Conservation (phyloP, 2,797 vertebrate genomes). For the Gallirallus australis region DNA sequence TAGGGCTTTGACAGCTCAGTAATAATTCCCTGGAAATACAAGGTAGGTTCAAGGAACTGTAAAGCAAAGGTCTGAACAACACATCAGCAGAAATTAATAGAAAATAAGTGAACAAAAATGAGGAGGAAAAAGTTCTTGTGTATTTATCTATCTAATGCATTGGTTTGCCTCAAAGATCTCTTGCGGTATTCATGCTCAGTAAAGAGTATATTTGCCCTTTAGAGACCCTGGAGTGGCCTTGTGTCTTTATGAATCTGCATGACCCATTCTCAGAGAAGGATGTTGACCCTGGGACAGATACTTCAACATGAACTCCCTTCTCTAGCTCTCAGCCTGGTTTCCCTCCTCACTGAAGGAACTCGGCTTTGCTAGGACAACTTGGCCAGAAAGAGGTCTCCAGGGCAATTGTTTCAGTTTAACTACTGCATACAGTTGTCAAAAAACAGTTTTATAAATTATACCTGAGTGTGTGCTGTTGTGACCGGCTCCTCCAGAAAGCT, state of each 20-base stretch:
- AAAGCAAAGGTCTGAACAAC: background rate
- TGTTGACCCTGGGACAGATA: background rate
- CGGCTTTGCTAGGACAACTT: background rate
- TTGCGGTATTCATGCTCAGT: background rate
- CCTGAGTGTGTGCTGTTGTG: background rate
- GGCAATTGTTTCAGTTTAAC: background rate
- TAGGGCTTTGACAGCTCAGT: rapidly evolving
- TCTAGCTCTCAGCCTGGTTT: background rate
- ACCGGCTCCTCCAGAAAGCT: background rate
- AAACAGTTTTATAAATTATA: background rate
- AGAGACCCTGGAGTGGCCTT: background rate
- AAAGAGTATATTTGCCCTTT: background rate
- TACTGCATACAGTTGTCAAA: background rate
- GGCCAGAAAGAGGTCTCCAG: background rate
- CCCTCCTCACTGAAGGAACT: background rate
- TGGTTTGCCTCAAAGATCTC: background rate
- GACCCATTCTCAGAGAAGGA: background rate
- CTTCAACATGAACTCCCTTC: background rate
- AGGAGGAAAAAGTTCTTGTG: background rate
- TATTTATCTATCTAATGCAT: background rate
- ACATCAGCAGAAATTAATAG: background rate
- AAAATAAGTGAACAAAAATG: background rate
- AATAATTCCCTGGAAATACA: background rate
- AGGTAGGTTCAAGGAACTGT: background rate
- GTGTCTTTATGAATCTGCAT: background rate